A percentile compares a stretch with the other conserved stretches of the same genome.
These are phyloP conservation scores for Talpa occidentalis DNA, from an alignment of 2,113 vertebrate genomes.

Conservation along the genomic window DNA sequence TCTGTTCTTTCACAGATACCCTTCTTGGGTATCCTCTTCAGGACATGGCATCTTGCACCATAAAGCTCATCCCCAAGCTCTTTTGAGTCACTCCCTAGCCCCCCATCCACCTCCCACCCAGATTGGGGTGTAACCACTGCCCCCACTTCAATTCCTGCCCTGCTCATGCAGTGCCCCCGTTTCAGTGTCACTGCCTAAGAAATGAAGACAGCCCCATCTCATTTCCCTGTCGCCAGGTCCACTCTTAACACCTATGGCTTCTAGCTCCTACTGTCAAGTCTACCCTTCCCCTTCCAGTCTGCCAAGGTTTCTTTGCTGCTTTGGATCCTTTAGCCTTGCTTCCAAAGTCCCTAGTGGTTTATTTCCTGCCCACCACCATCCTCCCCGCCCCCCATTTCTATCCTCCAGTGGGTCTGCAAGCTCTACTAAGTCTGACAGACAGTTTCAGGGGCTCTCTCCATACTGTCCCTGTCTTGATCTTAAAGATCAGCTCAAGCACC, in stretches of 20 bases:
- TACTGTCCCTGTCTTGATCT: neutral
- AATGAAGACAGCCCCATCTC: neutral
- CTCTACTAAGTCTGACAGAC: neutral
- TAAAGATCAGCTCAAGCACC: neutral
- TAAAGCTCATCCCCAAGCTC: neutral
- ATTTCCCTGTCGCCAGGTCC: neutral
- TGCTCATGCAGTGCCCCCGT: too few relatives aligned
- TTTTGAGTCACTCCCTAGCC: neutral
- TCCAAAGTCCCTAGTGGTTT: neutral
- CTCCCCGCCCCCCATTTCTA: neutral
- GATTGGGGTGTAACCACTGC: neutral
- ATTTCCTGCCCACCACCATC: neutral
- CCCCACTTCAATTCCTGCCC: neutral
- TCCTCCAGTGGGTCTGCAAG: neutral
- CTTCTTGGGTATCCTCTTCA: neutral
- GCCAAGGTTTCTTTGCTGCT: neutral
- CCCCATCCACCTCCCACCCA: neutral
- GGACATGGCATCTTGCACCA: neutral
- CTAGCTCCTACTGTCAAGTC: neutral
- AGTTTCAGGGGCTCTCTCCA: neutral
- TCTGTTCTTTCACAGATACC: neutral
- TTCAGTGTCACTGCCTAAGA: neutral
- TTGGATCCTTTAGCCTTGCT: neutral
- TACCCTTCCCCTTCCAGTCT: neutral
- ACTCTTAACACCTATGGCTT: neutral